These are phyloP conservation scores for Tiliqua scincoides DNA, from an alignment of 2,113 vertebrate species.

Conservation along the genomic window DNA sequence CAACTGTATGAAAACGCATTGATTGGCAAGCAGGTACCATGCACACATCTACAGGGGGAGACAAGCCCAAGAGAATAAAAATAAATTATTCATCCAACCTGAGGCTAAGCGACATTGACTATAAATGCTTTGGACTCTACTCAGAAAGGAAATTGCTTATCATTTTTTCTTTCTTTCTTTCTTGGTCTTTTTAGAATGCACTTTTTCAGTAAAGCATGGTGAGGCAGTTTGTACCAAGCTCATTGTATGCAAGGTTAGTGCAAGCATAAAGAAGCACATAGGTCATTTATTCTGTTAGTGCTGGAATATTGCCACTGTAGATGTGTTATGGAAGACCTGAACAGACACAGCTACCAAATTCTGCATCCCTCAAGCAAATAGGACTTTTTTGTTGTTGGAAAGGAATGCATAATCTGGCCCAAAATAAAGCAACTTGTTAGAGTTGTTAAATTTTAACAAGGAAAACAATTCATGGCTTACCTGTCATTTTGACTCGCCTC, in stretches of 20 bases:
- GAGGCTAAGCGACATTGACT: constrained; percentile 66
- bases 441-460: not conserved
- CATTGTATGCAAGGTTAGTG: constrained; percentile 32
- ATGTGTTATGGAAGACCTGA: constrained; percentile 73
- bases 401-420: constrained; percentile 35
- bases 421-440: not conserved
- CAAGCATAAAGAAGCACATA: constrained; percentile 16
- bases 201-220: constrained; percentile 23
- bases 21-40: constrained; percentile 93
- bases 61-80: constrained; percentile 61
- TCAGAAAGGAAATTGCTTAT: constrained; percentile 59
- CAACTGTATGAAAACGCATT: constrained; percentile 99
- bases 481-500: constrained; percentile 9
- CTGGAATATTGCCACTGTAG: constrained; percentile 69
- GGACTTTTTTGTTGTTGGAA: not conserved
- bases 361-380: constrained; percentile 20
- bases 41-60: constrained; percentile 85
- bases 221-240: constrained; percentile 29
- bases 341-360: constrained; percentile 42
- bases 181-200: constrained; percentile 1
- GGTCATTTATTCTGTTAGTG: constrained; percentile 26
- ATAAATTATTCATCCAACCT: constrained; percentile 66
- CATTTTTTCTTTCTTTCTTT: constrained; percentile 6
- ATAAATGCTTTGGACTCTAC: constrained; percentile 61
- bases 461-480: constrained; percentile 31